Conservation (phyloP, 2,113 vertebrate species). For the Etheostoma spectabile region DNA sequence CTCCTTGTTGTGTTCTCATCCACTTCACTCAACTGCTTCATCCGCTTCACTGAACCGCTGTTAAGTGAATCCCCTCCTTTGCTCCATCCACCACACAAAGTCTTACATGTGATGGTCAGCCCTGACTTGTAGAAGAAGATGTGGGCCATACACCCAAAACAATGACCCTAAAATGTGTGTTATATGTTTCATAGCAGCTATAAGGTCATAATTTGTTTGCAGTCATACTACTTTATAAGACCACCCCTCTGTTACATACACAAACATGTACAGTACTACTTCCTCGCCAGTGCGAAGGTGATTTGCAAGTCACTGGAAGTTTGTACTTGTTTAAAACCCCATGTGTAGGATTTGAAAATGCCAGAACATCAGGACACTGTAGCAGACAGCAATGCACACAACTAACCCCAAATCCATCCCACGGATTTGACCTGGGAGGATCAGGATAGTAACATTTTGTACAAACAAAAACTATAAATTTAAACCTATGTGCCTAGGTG, state of each 20-base stretch:
- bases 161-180: not conserved
- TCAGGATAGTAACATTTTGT: not conserved
- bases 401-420: not conserved
- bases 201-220: not conserved
- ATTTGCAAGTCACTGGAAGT: not conserved
- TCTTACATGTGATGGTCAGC: not conserved
- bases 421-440: not conserved
- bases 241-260: not conserved
- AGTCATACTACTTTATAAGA: not conserved
- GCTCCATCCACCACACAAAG: not conserved
- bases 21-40: constrained; percentile 1
- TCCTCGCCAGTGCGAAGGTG: not conserved
- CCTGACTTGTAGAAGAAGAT: not conserved
- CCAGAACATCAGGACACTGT: not conserved
- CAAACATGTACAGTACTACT: not conserved
- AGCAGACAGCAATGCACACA: not conserved
- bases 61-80: not conserved
- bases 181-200: not conserved
- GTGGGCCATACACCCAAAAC: not conserved
- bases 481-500: constrained; percentile 82
- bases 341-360: not conserved
- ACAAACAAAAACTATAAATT: not conserved
- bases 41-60: not conserved
- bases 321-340: not conserved
- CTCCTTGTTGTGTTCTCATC: not conserved